phyloP scores from a whole-genome alignment of 2,113 vertebrate species.

The Syrrhaptes paradoxus region DNA sequence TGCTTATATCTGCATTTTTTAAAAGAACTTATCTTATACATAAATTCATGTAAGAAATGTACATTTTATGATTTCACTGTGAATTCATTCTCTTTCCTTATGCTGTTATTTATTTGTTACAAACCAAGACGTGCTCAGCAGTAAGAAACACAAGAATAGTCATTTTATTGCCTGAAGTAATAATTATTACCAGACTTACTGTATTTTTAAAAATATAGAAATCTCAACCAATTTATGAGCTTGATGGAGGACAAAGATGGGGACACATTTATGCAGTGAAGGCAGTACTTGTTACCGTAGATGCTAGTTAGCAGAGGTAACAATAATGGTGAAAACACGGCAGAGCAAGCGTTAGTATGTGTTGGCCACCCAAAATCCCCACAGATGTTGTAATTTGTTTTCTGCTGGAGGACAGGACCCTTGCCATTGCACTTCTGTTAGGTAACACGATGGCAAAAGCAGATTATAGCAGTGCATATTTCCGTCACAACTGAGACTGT shows the following conservation, averaged over 20 bases:
- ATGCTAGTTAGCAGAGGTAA: background rate
- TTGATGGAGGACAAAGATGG: background rate
- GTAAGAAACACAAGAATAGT: background rate
- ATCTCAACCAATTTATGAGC: background rate
- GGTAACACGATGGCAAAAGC: background rate
- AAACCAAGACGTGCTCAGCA: background rate
- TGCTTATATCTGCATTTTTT: slow-evolving; percentile 28
- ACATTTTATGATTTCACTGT: background rate
- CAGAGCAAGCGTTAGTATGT: background rate
- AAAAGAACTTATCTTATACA: background rate
- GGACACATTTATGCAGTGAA: background rate
- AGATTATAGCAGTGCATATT: background rate
- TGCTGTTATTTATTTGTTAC: background rate
- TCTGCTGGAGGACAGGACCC: background rate
- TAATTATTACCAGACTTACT: background rate
- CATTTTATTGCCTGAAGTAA: background rate
- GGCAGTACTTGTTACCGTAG: background rate
- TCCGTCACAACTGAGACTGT: background rate
- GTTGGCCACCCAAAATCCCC: background rate
- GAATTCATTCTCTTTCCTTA: background rate
- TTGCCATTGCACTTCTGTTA: background rate
- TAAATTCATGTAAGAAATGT: background rate
- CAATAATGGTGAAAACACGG: background rate
- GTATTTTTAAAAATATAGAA: background rate
- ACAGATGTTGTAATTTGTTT: background rate